phyloP scores from a whole-genome alignment of 2,888 invertebrate genomes.

The Gymnoscelis rufifasciata region DNA sequence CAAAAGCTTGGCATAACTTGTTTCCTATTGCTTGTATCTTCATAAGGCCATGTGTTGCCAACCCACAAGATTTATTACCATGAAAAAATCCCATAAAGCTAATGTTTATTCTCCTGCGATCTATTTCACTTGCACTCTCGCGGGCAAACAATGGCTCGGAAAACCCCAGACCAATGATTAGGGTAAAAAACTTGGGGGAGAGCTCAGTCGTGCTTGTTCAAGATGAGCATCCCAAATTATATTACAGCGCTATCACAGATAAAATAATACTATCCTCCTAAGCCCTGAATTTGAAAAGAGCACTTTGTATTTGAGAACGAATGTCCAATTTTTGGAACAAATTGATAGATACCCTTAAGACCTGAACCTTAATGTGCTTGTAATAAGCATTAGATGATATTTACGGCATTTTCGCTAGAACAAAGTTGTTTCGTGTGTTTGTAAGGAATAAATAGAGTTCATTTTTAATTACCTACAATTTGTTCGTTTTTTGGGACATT shows the following conservation, averaged over 20 bases:
- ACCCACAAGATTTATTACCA: conserved; percentile 16
- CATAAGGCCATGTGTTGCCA: conserved; percentile 4
- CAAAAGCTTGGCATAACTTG: neutral
- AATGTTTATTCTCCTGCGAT: conserved; percentile 25
- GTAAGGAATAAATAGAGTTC: too few relatives aligned
- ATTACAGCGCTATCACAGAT: conserved; percentile 38
- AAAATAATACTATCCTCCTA: neutral
- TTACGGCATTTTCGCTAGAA: too few relatives aligned
- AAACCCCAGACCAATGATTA: conserved; percentile 58
- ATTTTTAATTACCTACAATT: too few relatives aligned
- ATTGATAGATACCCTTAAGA: too few relatives aligned
- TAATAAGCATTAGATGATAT: too few relatives aligned
- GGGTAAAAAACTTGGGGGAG: conserved; percentile 54
- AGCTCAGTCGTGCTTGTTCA: conserved; percentile 39
- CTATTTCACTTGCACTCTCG: conserved; percentile 34
- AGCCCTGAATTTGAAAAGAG: too few relatives aligned
- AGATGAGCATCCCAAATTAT: conserved; percentile 58
- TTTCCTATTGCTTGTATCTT: neutral
- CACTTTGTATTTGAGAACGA: too few relatives aligned
- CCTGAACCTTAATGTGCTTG: too few relatives aligned
- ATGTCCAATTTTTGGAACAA: too few relatives aligned
- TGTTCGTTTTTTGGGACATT: too few relatives aligned
- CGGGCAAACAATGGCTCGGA: conserved; percentile 58
- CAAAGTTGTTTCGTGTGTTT: too few relatives aligned
- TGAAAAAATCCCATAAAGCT: conserved; percentile 20